These are phyloP conservation scores for Pyrrhia umbra DNA, from an alignment of 2,888 invertebrate genomes.

Conservation along the genomic window DNA sequence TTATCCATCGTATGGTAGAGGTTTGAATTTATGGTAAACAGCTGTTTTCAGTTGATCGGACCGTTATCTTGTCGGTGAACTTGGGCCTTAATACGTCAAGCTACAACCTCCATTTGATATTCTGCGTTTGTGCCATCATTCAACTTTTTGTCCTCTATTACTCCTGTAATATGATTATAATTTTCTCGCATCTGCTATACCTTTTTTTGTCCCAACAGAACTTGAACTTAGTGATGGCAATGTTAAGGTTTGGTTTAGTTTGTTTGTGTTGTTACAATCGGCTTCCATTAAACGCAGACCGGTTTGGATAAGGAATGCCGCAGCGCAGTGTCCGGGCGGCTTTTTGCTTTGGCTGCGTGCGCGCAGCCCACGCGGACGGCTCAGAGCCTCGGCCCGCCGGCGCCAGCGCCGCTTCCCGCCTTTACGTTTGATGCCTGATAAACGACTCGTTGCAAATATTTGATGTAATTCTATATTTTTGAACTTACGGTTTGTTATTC, in stretches of 20 bases:
- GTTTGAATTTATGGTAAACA: too few species aligned
- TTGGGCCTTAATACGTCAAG: constrained; percentile 72
- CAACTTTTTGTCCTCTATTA: constrained; percentile 82
- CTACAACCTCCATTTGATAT: constrained; percentile 76
- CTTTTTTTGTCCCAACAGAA: constrained; percentile 48
- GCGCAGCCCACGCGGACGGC: constrained; percentile 81
- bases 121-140: constrained; percentile 78
- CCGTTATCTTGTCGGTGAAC: too few species aligned
- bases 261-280: constrained; percentile 69
- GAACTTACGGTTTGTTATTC: constrained; percentile 12
- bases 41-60: too few species aligned
- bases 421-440: constrained; percentile 74
- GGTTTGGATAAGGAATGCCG: constrained; percentile 86
- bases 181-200: constrained; percentile 74
- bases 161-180: constrained; percentile 85
- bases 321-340: constrained; percentile 77
- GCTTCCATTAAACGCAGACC: constrained; percentile 86
- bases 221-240: constrained; percentile 58
- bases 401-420: constrained; percentile 76
- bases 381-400: constrained; percentile 70
- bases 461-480: constrained; percentile 70
- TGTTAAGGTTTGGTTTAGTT: constrained; percentile 71
- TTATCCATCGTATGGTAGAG: too few species aligned
- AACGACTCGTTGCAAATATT: constrained; percentile 84
- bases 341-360: constrained; percentile 83